Conservation (phyloP, 2,113 vertebrate genomes). For the Clinocottus analis region DNA sequence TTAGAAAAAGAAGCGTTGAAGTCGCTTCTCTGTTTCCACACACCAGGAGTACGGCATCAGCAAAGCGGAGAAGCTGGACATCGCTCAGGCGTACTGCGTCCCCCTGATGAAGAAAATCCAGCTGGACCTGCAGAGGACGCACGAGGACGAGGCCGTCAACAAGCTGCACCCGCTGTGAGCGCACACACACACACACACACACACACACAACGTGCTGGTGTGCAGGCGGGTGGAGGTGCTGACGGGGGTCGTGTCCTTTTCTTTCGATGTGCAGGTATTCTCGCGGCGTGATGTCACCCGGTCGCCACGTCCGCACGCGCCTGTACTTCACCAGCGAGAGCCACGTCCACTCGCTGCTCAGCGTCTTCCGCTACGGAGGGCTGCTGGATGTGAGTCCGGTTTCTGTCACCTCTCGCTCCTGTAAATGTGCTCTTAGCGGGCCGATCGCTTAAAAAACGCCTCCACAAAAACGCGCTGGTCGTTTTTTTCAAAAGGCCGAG, state of each 20-base stretch:
- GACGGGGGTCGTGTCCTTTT: neutral
- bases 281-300: slow-evolving; percentile 95
- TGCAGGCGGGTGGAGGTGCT: neutral
- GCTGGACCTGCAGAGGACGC: slow-evolving; percentile 96
- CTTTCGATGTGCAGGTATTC: slow-evolving; percentile 88
- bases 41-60: slow-evolving; percentile 94
- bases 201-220: neutral
- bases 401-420: no score
- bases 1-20: neutral
- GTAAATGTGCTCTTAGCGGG: no score
- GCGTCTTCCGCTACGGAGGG: slow-evolving; percentile 95
- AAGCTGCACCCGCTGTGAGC: slow-evolving; percentile 95
- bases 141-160: slow-evolving; percentile 98
- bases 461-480: no score
- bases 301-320: slow-evolving; percentile 94
- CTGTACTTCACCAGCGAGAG: slow-evolving; percentile 99
- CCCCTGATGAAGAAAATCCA: slow-evolving; percentile 97
- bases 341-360: slow-evolving; percentile 96
- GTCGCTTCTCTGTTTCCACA: neutral
- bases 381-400: slow-evolving; percentile 89
- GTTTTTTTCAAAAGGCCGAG: no score
- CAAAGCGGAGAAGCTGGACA: slow-evolving; percentile 95
- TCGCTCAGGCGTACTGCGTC: slow-evolving; percentile 96
- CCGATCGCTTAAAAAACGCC: no score
- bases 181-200: slow-evolving; percentile 2